Base-by-base conservation (phyloP, 2,888 invertebrate genomes). In the Acrocyrtus sp. region DNA sequence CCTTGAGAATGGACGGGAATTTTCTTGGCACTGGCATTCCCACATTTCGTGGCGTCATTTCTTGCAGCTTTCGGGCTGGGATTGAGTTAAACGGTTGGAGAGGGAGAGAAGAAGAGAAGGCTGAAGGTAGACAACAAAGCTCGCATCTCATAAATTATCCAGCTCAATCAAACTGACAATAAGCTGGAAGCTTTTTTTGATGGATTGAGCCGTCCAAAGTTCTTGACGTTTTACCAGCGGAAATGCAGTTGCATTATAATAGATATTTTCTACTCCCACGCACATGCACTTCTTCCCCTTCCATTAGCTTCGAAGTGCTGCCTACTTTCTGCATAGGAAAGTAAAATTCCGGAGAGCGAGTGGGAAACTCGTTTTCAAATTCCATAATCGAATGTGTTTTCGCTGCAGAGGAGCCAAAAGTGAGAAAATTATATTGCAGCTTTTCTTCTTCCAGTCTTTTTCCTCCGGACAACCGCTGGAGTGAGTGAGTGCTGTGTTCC, bases 131-230 rank as follows among this genome's bases (percentile, higher is more conserved):
- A 57, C 43, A 45, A 22, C 45, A 34, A 34, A 34, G 12, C 6
- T 34, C 53, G 60, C 72, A 66, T 72, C 65, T 72, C 72, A 72
- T 72, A 72, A 72, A 72, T 72, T 72, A 72, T 72, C 58, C 72
- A 72, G 58, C 72, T 72, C 72, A 72, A 72, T 72, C 72, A 72
- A 72, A 65, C 72, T 65, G 72, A 72, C 72, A 72, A 72, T 72
- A 51, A 34, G 50, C 62, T 65, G 60, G 60, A 12, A 34, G 12
- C n/a, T n/a, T n/a, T 50, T 72, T 72, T 72, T 72, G 72, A 72
- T 72, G 65, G 72, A 72, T 72, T 72, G 72, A 72, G 72, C 72
- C 60, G 72, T 72, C 72, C 65, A 65, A 72, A 72, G 65, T 72
- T 72, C 60, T 34, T 72, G 72, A 72, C 72, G 51, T 65, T 34